A percentile compares a stretch with the other conserved stretches of the same genome.
phyloP scores from a whole-genome alignment of 2,888 invertebrate genomes.

The Oscheius myriophilus region DNA sequence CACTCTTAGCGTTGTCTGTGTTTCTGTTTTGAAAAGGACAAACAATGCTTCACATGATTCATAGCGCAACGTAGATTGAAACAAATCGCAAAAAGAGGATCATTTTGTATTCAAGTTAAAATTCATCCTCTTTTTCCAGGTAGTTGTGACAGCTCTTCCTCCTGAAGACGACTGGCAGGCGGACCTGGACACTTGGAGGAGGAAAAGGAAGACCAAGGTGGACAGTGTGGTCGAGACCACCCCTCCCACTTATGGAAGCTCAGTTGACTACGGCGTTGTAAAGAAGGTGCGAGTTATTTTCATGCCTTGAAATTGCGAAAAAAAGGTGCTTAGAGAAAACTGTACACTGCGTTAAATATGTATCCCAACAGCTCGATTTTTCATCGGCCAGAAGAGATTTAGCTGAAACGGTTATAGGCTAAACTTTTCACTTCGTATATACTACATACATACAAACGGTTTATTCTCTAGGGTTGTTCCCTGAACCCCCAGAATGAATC shows the following conservation, averaged over 20 bases:
- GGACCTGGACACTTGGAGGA: constrained; percentile 52
- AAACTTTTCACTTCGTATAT: too few species aligned
- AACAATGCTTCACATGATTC: too few species aligned
- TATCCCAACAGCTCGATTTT: constrained; percentile 4
- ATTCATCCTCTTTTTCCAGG: too few species aligned
- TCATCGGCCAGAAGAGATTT: constrained; percentile 7
- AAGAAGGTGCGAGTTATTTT: background rate
- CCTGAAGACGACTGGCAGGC: constrained; percentile 38
- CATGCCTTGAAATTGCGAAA: background rate
- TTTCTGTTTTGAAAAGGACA: too few species aligned
- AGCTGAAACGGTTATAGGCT: too few species aligned
- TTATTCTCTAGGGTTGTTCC: too few species aligned
- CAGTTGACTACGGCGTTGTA: constrained; percentile 13
- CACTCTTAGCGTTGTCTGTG: too few species aligned
- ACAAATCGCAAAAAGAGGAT: too few species aligned
- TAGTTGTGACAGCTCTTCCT: background rate
- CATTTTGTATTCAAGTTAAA: too few species aligned
- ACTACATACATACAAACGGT: too few species aligned
- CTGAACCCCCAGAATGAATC: too few species aligned
- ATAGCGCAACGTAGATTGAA: too few species aligned
- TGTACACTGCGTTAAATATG: background rate
- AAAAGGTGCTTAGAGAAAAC: background rate
- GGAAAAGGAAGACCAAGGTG: constrained; percentile 38
- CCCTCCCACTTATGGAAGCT: constrained; percentile 17
- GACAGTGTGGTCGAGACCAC: background rate